A percentile compares a stretch with the other conserved stretches of the same genome.
These are phyloP conservation scores for Drosophila antonietae DNA, from an alignment of 2,888 invertebrate genomes.

Conservation along the genomic window DNA sequence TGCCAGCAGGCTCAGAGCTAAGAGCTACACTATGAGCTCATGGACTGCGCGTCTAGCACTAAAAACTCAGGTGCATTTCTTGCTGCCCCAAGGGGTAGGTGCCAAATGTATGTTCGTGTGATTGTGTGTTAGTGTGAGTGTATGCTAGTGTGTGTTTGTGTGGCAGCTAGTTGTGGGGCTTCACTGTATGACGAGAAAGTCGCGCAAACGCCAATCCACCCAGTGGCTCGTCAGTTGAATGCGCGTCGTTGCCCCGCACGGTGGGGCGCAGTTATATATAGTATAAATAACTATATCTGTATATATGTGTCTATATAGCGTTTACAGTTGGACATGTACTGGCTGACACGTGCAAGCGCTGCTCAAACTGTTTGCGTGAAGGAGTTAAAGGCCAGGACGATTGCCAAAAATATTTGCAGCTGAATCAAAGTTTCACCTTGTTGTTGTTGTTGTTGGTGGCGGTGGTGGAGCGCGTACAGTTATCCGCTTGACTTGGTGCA, in stretches of 20 bases:
- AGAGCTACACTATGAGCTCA: slow-evolving; percentile 50
- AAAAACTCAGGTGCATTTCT: slow-evolving; percentile 40
- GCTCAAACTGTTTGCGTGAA: slow-evolving; percentile 26
- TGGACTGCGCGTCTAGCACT: slow-evolving; percentile 44
- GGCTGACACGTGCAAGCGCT: slow-evolving; percentile 23
- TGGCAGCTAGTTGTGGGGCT: slow-evolving; percentile 24
- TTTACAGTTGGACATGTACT: slow-evolving; percentile 50
- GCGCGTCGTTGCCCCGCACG: slow-evolving; percentile 63
- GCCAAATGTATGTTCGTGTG: slow-evolving; percentile 13
- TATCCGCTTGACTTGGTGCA: slow-evolving; percentile 46
- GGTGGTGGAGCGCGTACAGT: slow-evolving; percentile 52
- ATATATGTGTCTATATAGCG: background rate
- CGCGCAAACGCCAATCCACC: slow-evolving; percentile 64
- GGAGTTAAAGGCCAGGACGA: slow-evolving; percentile 26
- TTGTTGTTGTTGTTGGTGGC: background rate
- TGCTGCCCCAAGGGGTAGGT: slow-evolving; percentile 52
- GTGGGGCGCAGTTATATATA: slow-evolving; percentile 21
- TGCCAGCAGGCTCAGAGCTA: slow-evolving; percentile 7
- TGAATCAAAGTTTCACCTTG: background rate
- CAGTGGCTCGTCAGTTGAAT: slow-evolving; percentile 78
- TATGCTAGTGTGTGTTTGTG: slow-evolving; percentile 2
- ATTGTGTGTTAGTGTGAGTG: slow-evolving; percentile 2
- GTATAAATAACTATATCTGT: background rate
- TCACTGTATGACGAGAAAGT: slow-evolving; percentile 41
- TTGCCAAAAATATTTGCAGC: slow-evolving; percentile 4